Base-by-base conservation (phyloP, 92 coral and sea anemone genomes). In the Porites lobata region DNA sequence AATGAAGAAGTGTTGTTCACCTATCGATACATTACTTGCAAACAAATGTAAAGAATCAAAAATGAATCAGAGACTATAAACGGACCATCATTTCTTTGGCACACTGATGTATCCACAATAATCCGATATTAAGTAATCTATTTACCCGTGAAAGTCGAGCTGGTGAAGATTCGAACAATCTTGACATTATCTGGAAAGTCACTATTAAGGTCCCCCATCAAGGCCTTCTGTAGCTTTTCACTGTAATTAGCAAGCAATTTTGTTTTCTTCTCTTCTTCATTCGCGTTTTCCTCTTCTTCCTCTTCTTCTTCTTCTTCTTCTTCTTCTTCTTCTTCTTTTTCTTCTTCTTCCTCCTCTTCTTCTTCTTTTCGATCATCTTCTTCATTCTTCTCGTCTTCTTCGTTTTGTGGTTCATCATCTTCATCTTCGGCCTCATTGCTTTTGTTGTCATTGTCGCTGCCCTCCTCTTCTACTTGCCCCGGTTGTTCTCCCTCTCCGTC, bases 71-170 rank as follows among this genome's bases (percentile, higher is more conserved):
- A 38, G 43, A 0, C 43, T 0, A 38, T 38, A 38, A 38, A 29
- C 32, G 0, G 0, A 38, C 43, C 43, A 38, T 38, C 4, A 3
- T 38, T 38, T 38, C 43, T 38, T 3, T 38, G 5, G 43, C 4
- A 4, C 47, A 38, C 47, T 0, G 6, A 38, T 38, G 47, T 0
- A 38, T 38, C 0, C 47, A 38, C 47, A 38, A 38, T 38, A 38
- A 38, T 38, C 5, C 0, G 47, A 3, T 38, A 38, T 38, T 4
- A 38, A 0, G 56, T 24, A 17, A 68, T 2, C 20, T 32, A 72
- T 68, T 70, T 93, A 96, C 99, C 99, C 32, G 99, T 98, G 67
- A 98, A 98, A 6, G 99, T 98, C 9, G 99, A 98, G 75, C 99
- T 98, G 1, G 99, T 98, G 69, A 98, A 98, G 24, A 98, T 98